These are phyloP conservation scores for Orientallactaga bullata DNA, from an alignment of 2,113 vertebrate species.

Conservation along the genomic window DNA sequence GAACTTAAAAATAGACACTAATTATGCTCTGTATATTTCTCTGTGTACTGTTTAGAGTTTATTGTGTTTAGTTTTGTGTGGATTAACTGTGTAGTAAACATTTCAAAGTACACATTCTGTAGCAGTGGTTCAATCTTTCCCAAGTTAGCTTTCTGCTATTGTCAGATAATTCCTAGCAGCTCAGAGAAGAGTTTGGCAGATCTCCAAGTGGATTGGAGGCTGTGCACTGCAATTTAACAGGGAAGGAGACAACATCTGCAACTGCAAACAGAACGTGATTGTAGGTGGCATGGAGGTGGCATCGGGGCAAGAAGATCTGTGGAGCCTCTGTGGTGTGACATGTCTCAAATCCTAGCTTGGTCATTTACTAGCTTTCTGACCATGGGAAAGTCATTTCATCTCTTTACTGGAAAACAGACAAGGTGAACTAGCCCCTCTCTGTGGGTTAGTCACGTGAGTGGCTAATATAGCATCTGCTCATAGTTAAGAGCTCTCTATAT, in stretches of 20 bases:
- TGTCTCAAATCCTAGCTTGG: background rate
- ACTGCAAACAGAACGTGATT: slow-evolving; percentile 4
- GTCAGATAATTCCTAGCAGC: slow-evolving; percentile 35
- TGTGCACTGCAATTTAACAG: background rate
- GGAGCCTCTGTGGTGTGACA: background rate
- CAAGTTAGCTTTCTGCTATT: slow-evolving; percentile 24
- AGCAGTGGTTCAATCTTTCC: background rate
- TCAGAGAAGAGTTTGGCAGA: slow-evolving; percentile 17
- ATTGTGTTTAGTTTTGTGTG: slow-evolving; percentile 35
- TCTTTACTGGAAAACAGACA: background rate
- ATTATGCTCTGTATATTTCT: background rate
- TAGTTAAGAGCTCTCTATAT: background rate
- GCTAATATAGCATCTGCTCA: background rate
- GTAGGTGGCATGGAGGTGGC: background rate
- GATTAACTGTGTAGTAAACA: background rate
- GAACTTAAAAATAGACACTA: background rate
- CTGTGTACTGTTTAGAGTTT: background rate
- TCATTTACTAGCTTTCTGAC: background rate
- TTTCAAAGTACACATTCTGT: slow-evolving; percentile 27
- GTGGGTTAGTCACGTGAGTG: background rate
- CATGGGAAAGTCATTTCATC: background rate
- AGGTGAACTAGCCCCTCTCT: background rate
- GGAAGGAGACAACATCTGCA: background rate
- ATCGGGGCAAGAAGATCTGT: background rate
- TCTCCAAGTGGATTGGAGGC: background rate